Evolutionary conservation across 2,888 invertebrate species (phyloP).

Genomic region (Cantharis rufa): DNA sequence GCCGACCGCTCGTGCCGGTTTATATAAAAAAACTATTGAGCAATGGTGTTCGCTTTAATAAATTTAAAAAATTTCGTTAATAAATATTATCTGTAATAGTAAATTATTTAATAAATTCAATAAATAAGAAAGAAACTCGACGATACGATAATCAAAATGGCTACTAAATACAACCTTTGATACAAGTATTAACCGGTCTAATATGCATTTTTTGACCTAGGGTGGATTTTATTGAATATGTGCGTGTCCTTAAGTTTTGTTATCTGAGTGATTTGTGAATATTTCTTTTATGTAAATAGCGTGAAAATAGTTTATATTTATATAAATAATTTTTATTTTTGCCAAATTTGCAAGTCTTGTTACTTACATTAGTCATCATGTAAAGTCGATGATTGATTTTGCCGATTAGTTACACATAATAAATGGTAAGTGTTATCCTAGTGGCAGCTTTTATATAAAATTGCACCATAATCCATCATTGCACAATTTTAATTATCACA

Average conservation of each 20-base stretch:
- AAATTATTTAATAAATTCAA: not conserved
- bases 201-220: slow-evolving; percentile 14
- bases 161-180: slow-evolving; percentile 15
- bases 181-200: slow-evolving; percentile 6
- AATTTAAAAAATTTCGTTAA: not conserved
- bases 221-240: slow-evolving; percentile 1
- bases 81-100: not conserved
- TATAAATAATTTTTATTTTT: not conserved
- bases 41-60: slow-evolving; percentile 8
- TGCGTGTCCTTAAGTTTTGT: slow-evolving; percentile 10
- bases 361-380: slow-evolving; percentile 4
- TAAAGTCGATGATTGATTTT: slow-evolving; percentile 5
- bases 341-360: not conserved
- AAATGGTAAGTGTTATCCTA: not conserved
- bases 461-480: not conserved
- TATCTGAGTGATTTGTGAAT: slow-evolving; percentile 18
- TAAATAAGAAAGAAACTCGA: slow-evolving; percentile 5
- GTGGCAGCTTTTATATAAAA: not conserved
- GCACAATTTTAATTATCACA: not conserved
- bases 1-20: slow-evolving; percentile 8
- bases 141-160: slow-evolving; percentile 17
- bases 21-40: not conserved
- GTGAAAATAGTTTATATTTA: slow-evolving; percentile 2
- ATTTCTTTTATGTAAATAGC: slow-evolving; percentile 8
- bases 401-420: not conserved